Conservation (phyloP, 2,888 invertebrate species). For the Hyposoter dolosus region DNA sequence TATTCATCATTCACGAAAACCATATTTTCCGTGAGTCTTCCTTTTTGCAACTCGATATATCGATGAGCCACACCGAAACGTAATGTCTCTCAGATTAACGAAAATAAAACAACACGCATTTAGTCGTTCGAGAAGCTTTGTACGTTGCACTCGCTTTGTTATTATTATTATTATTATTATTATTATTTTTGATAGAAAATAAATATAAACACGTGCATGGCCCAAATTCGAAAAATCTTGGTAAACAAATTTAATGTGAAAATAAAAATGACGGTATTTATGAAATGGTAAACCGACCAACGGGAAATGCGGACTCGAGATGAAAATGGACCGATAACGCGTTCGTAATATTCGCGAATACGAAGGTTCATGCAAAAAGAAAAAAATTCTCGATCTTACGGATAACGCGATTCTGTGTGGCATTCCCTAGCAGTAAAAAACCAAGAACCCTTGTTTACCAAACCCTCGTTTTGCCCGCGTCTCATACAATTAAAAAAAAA, state of each 20-base stretch:
- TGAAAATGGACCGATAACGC: conserved; percentile 30
- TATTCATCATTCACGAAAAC: neutral
- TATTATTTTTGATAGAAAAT: neutral
- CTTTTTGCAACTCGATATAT: conserved; percentile 25
- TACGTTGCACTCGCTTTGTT: conserved; percentile 65
- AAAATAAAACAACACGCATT: conserved; percentile 31
- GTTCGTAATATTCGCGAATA: conserved; percentile 24
- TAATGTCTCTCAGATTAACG: conserved; percentile 40
- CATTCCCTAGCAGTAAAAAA: conserved; percentile 30
- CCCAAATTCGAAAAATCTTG: conserved; percentile 42
- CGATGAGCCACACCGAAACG: conserved; percentile 57
- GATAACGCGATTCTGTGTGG: conserved; percentile 60
- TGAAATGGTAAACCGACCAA: conserved; percentile 20
- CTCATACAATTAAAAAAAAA: conserved; percentile 6
- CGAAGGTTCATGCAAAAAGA: neutral
- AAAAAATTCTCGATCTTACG: conserved; percentile 7
- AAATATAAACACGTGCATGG: conserved; percentile 54
- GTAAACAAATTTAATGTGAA: conserved; percentile 7
- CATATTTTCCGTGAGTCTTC: neutral
- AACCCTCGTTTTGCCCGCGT: conserved; percentile 18
- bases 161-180: conserved; percentile 12
- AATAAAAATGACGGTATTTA: conserved; percentile 27
- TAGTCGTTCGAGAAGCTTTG: conserved; percentile 51
- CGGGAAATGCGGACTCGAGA: conserved; percentile 31
- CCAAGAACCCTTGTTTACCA: conserved; percentile 9